A percentile compares a stretch with the other conserved stretches of the same genome.
Conservation (phyloP, 2,113 vertebrate genomes). For the Calidris pugnax region DNA sequence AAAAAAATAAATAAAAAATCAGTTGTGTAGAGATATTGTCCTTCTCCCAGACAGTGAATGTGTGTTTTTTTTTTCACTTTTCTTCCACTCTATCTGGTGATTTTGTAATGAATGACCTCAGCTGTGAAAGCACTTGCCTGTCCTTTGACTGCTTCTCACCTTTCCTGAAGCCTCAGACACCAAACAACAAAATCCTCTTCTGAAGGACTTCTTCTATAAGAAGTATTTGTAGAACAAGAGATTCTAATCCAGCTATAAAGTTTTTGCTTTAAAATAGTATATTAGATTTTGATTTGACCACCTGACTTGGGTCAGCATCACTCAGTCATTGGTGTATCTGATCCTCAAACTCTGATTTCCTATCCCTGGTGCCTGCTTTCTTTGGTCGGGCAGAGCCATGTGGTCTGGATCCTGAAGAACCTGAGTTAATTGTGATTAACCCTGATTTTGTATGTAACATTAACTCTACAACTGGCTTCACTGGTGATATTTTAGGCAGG, state of each 20-base stretch:
- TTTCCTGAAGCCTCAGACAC: neutral
- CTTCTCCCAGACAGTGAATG: neutral
- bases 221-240: neutral
- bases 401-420: neutral
- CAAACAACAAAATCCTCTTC: neutral
- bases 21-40: neutral
- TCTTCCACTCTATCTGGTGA: neutral
- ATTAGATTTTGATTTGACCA: neutral
- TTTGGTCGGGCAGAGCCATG: neutral
- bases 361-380: neutral
- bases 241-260: neutral
- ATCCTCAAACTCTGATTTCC: neutral
- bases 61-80: neutral
- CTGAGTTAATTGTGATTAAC: neutral
- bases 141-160: neutral
- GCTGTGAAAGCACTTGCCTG: neutral
- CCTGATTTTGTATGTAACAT: neutral
- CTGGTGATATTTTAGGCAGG: neutral
- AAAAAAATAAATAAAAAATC: fast-evolving
- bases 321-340: neutral
- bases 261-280: neutral
- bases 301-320: neutral
- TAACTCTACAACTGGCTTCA: neutral
- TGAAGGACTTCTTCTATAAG: neutral
- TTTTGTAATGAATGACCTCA: neutral